Percentiles rank a stretch among this genome's conserved stretches.
Evolutionary conservation across 2,888 invertebrate genomes (phyloP).

Genomic region (Vanessa cardui): DNA sequence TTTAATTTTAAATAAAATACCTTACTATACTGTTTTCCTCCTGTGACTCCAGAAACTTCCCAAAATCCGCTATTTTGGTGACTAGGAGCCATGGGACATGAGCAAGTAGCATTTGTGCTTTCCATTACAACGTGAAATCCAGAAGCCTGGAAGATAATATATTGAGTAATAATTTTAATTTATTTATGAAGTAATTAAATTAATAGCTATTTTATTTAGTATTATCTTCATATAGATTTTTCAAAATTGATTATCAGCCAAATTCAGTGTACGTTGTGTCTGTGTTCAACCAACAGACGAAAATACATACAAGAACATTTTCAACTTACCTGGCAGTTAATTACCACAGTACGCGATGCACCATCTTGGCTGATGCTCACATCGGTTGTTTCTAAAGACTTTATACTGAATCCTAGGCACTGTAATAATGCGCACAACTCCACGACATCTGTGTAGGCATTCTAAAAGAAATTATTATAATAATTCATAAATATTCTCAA

Average conservation of each 20-base stretch:
- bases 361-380: slow-evolving; percentile 60
- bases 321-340: slow-evolving; percentile 66
- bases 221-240: no score
- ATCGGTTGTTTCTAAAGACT: slow-evolving; percentile 62
- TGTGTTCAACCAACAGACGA: no score
- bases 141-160: slow-evolving; percentile 56
- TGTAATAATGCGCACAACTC: slow-evolving; percentile 71
- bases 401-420: slow-evolving; percentile 71
- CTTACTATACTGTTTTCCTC: slow-evolving; percentile 71
- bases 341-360: slow-evolving; percentile 59
- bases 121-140: slow-evolving; percentile 73
- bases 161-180: not conserved
- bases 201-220: no score
- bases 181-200: not conserved
- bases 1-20: slow-evolving; percentile 45
- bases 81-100: slow-evolving; percentile 60
- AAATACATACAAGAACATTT: not conserved
- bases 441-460: slow-evolving; percentile 68
- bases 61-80: slow-evolving; percentile 70
- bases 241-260: no score
- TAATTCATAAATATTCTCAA: not conserved
- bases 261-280: no score
- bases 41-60: slow-evolving; percentile 72
- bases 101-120: slow-evolving; percentile 58
- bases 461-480: slow-evolving; percentile 47